Evolutionary conservation across 2,888 invertebrate genomes (phyloP), one percentile per base, ranked within the genome.

Genomic region (Poecilobothrus nobilitatus): DNA sequence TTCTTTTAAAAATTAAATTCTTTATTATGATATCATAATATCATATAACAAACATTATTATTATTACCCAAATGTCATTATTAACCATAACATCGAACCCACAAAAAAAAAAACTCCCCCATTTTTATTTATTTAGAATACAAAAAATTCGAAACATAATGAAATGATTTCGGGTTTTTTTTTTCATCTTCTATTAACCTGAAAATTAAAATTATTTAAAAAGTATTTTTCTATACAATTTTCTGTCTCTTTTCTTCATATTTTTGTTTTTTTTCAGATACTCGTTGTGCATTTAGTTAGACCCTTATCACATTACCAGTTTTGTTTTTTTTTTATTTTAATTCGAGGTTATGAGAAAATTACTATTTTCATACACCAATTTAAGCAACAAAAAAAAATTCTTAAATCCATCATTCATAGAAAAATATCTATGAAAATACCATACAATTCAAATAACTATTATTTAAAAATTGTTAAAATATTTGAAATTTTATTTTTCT

Each of bases 311-410:
- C 53, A 53, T 53, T 53, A 53, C 53, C 27, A 27, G 27, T 27
- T 27, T 27, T 5, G 27, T 27, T 27, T 27, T 27, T 27, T 27
- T 27, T 27, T 27, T 27, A 2, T 53, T 18, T 53, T 53, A 53
- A 53, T 53, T 53, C 53, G 53, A 53, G 53, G 53, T 53, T 53
- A 53, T 53, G 53, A 53, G 53, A 53, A 53, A 53, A 53, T 53
- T 53, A 53, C 53, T 53, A 53, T 53, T 53, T 53, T 53, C 53
- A 53, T 53, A 41, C 15, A 37, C 15, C 9, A 53, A 18, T 53
- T 53, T 12, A 53, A 2, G 15, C 18, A 53, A 53, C 18, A 53
- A 4, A 15, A 2, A n/a, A 41, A 8, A 41, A 41, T 53, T 53
- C 15, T 12, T 53, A 6, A 53, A 53, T 2, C 53, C 18, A 53